These are phyloP conservation scores for Lamellibrachia columna DNA, from an alignment of 2,888 invertebrate species.

Conservation along the genomic window DNA sequence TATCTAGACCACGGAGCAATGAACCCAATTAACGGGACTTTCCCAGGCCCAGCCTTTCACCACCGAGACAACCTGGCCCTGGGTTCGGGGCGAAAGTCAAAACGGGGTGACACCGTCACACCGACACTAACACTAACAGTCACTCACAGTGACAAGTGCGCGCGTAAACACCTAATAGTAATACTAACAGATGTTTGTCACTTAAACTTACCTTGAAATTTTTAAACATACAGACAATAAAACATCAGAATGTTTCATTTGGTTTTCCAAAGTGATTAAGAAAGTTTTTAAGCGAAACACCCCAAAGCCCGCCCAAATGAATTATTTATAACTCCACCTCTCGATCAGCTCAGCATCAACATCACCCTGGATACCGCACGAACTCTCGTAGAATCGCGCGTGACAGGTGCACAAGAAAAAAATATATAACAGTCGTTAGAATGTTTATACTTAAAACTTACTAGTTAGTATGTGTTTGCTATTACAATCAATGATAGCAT, in stretches of 20 bases:
- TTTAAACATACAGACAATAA: not conserved
- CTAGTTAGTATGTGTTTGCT: not conserved
- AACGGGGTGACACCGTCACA: too few species aligned
- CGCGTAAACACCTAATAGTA: not conserved
- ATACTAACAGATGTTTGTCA: not conserved
- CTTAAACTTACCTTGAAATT: not conserved
- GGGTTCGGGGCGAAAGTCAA: too few species aligned
- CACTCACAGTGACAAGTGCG: not conserved
- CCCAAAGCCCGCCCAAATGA: constrained; percentile 12
- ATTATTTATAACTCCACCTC: constrained; percentile 10
- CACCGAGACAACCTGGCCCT: not conserved
- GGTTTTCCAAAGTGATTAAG: not conserved
- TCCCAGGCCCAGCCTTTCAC: not conserved
- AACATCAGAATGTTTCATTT: constrained; percentile 16
- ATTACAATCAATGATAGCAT: not conserved
- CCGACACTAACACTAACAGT: too few species aligned
- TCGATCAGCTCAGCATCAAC: constrained; percentile 6
- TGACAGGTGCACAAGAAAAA: not conserved
- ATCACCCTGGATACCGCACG: not conserved
- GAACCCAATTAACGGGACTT: too few species aligned
- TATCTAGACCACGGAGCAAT: not conserved
- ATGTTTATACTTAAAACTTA: not conserved
- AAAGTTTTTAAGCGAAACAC: not conserved
- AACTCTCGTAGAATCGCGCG: not conserved
- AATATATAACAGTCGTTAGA: not conserved